Conservation (phyloP, 2,888 invertebrate genomes). For the Ecdyonurus torrentis region DNA sequence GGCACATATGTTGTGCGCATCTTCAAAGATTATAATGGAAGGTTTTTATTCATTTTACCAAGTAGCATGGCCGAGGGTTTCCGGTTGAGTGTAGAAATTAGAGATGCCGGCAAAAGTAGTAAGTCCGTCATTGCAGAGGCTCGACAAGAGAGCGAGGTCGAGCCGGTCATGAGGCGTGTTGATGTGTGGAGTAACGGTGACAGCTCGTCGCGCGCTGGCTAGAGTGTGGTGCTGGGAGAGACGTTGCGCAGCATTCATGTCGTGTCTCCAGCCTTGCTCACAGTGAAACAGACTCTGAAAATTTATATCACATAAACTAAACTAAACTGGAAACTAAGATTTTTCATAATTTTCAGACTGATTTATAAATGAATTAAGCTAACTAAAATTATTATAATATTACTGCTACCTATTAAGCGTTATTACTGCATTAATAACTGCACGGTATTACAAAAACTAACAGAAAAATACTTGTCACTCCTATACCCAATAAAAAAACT, state of each 20-base stretch:
- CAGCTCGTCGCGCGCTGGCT: background rate
- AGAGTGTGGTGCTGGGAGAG: background rate
- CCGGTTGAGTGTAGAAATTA: conserved; percentile 1
- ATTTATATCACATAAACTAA: too few relatives aligned
- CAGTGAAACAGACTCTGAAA: too few relatives aligned
- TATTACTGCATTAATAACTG: too few relatives aligned
- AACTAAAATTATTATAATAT: too few relatives aligned
- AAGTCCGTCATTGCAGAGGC: background rate
- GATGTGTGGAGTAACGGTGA: background rate
- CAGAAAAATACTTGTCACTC: too few relatives aligned
- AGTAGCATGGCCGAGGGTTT: background rate
- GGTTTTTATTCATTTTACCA: background rate
- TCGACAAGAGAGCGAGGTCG: background rate
- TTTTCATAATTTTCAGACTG: too few relatives aligned
- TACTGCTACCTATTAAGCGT: too few relatives aligned
- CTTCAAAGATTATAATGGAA: background rate
- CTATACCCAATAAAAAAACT: too few relatives aligned
- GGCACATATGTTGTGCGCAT: too few relatives aligned
- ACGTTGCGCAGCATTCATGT: background rate
- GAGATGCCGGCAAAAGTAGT: background rate
- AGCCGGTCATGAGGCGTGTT: background rate
- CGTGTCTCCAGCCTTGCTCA: background rate
- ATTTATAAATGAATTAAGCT: too few relatives aligned
- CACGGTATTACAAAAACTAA: too few relatives aligned
- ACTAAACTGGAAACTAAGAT: too few relatives aligned